A percentile compares a stretch with the other conserved stretches of the same genome.
Evolutionary conservation across 2,797 vertebrate genomes (phyloP).

Genomic region (Spinibarbus caldwelli): DNA sequence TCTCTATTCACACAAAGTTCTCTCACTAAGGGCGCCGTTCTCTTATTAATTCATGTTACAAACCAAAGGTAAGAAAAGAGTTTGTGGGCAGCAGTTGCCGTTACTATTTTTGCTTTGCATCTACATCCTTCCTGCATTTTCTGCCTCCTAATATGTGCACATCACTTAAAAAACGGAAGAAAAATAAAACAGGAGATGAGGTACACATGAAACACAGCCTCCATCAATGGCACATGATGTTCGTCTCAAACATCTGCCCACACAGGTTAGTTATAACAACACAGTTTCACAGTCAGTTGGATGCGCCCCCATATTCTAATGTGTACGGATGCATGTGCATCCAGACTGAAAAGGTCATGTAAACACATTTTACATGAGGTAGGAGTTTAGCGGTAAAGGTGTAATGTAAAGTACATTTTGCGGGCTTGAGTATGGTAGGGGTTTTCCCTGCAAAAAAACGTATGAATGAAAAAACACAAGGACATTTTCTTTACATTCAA

Average conservation of each 20-base stretch:
- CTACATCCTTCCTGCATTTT: constrained; percentile 51
- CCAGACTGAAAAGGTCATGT: constrained; percentile 22
- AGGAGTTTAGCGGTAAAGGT: not conserved
- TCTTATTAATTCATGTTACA: not conserved
- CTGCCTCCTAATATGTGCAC: constrained; percentile 50
- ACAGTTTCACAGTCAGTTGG: constrained; percentile 1
- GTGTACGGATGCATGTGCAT: not conserved
- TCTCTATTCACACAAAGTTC: not conserved
- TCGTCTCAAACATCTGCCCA: not conserved
- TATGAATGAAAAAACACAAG: not conserved
- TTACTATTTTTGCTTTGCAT: constrained; percentile 26
- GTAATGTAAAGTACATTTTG: not conserved
- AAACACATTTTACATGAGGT: not conserved
- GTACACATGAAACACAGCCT: not conserved
- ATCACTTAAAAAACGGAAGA: constrained; percentile 9
- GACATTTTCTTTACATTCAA: not conserved
- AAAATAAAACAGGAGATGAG: not conserved
- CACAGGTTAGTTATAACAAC: not conserved
- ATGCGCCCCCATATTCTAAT: not conserved
- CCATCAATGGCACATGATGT: not conserved
- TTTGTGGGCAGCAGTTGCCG: not conserved
- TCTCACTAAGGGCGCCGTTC: not conserved
- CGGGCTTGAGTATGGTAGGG: not conserved
- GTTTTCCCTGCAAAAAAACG: not conserved
- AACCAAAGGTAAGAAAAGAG: not conserved